These are phyloP conservation scores for Agrochola litura DNA, from an alignment of 2,888 invertebrate species.

Conservation along the genomic window DNA sequence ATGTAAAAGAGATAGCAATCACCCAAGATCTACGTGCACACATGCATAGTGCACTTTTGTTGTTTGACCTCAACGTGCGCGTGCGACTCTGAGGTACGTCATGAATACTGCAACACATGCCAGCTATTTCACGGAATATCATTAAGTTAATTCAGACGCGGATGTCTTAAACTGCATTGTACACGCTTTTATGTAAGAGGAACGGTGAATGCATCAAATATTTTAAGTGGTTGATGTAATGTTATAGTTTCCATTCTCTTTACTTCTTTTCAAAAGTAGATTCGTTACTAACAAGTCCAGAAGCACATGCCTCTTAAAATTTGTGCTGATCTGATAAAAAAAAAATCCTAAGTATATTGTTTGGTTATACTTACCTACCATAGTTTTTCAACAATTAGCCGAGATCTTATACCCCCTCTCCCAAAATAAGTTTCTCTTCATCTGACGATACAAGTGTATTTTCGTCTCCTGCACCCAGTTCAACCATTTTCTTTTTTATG, in stretches of 20 bases:
- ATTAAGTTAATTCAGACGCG: slow-evolving; percentile 44
- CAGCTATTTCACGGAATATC: slow-evolving; percentile 59
- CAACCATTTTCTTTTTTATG: neutral
- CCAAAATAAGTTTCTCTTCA: neutral
- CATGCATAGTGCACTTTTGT: slow-evolving; percentile 55
- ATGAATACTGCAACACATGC: slow-evolving; percentile 58
- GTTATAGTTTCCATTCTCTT: neutral
- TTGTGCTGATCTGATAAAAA: neutral
- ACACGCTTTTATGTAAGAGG: slow-evolving; percentile 28
- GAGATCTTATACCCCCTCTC: neutral
- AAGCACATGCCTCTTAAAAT: neutral
- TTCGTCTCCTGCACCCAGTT: neutral
- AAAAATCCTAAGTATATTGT: no score
- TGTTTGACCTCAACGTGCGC: slow-evolving; percentile 58
- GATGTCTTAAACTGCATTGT: slow-evolving; percentile 47
- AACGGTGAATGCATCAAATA: neutral
- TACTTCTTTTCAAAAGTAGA: neutral
- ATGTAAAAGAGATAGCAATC: slow-evolving; percentile 54
- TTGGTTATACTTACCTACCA: no score
- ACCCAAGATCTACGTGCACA: slow-evolving; percentile 40
- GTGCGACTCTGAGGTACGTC: slow-evolving; percentile 47
- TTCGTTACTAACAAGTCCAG: neutral
- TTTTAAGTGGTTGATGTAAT: neutral
- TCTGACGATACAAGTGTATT: neutral
- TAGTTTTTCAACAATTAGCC: neutral